Evolutionary conservation across 2,888 invertebrate genomes (phyloP).

Genomic region (Linnaemya tessellans): DNA sequence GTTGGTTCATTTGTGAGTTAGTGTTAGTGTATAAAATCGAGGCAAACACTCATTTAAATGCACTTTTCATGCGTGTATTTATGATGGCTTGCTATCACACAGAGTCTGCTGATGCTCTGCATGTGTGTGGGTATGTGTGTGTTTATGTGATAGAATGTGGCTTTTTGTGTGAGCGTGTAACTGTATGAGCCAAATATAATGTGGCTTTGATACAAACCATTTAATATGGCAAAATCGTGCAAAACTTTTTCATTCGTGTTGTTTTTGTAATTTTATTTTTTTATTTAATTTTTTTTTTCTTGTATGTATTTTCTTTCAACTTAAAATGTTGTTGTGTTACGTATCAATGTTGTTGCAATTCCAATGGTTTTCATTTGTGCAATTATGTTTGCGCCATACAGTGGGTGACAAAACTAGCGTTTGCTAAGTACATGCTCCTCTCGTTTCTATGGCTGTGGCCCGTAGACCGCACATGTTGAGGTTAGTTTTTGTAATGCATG

Average conservation of each 20-base stretch:
- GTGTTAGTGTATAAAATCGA: conserved; percentile 14
- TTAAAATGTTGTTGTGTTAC: conserved; percentile 30
- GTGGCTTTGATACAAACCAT: conserved; percentile 64
- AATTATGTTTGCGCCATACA: conserved; percentile 16
- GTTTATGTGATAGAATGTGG: neutral
- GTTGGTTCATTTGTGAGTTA: neutral
- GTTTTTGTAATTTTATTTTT: neutral
- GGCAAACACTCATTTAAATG: conserved; percentile 61
- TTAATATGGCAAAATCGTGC: conserved; percentile 59
- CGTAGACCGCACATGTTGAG: conserved; percentile 46
- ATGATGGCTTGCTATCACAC: conserved; percentile 25
- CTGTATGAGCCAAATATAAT: conserved; percentile 43
- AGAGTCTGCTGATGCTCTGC: neutral
- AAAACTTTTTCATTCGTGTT: conserved; percentile 30
- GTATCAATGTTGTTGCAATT: conserved; percentile 48
- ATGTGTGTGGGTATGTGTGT: neutral
- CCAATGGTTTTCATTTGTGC: conserved; percentile 14
- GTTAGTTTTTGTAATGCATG: conserved; percentile 25
- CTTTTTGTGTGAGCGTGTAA: conserved; percentile 29
- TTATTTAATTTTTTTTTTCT: no score
- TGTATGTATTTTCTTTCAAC: conserved; percentile 21
- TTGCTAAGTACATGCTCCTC: conserved; percentile 11
- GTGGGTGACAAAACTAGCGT: conserved; percentile 36
- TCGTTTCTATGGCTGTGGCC: conserved; percentile 37
- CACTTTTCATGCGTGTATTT: conserved; percentile 58